A percentile compares a stretch with the other conserved stretches of the same genome.
Evolutionary conservation across 1,140 invertebrate species (phyloP).

Genomic region (Drosophila littoralis): DNA sequence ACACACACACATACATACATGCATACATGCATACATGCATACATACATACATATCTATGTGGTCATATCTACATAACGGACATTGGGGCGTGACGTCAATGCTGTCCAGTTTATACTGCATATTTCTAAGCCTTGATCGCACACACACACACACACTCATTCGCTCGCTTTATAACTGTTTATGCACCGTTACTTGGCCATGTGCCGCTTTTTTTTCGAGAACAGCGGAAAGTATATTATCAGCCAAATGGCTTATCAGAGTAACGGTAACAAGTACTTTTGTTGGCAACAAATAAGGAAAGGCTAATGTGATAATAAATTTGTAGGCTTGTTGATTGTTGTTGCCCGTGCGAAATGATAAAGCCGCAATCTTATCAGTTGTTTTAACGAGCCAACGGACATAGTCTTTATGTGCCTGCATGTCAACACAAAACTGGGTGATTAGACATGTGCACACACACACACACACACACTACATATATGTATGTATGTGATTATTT

Average conservation of each 20-base stretch:
- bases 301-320: constrained; percentile 47
- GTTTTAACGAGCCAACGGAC: constrained; percentile 58
- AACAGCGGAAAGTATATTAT: constrained; percentile 12
- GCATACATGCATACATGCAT: not conserved
- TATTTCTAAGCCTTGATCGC: constrained; percentile 31
- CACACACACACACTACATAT: constrained; percentile 34
- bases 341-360: constrained; percentile 20
- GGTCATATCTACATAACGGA: constrained; percentile 3
- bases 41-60: not conserved
- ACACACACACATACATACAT: not conserved
- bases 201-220: constrained; percentile 27
- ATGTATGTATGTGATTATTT: constrained; percentile 18
- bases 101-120: constrained; percentile 64
- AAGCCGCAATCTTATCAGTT: constrained; percentile 65
- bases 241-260: constrained; percentile 35
- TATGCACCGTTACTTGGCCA: constrained; percentile 16
- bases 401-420: constrained; percentile 53
- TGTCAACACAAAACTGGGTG: constrained; percentile 49
- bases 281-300: constrained; percentile 31
- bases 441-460: constrained; percentile 24
- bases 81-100: constrained; percentile 62
- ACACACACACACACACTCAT: constrained; percentile 9
- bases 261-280: constrained; percentile 29
- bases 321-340: constrained; percentile 13
- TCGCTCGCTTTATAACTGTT: not conserved